Percentiles rank a stretch among this genome's conserved stretches.
These are phyloP conservation scores for Drosophila sucinea DNA, from an alignment of 1,140 invertebrate species.

Conservation along the genomic window DNA sequence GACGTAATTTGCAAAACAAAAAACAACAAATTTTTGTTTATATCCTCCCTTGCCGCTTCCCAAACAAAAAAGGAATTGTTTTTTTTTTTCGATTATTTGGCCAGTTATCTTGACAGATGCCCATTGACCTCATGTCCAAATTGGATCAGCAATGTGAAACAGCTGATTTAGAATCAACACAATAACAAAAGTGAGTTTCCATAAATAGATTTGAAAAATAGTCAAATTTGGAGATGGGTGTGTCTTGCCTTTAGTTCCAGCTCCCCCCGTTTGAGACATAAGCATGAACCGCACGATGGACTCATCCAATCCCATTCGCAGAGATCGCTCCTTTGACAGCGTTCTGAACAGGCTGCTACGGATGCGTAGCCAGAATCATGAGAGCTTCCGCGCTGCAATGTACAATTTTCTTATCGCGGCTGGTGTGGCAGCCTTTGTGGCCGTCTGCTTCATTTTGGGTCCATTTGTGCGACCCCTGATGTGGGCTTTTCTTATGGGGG, in stretches of 20 bases:
- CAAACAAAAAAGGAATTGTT: constrained; percentile 1
- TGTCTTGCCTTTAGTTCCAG: constrained; percentile 29
- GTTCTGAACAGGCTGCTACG: constrained; percentile 72
- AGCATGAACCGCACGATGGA: constrained; percentile 74
- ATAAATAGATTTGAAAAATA: constrained; percentile 20
- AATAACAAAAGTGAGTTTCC: constrained; percentile 13
- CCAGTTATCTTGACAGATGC: constrained; percentile 1
- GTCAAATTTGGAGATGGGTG: constrained; percentile 20
- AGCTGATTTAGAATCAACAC: constrained; percentile 9
- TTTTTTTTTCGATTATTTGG: constrained; percentile 24
- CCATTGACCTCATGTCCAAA: neutral
- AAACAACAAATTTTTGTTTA: constrained; percentile 66
- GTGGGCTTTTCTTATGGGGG: constrained; percentile 96
- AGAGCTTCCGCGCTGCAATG: constrained; percentile 90
- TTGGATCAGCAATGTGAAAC: constrained; percentile 22
- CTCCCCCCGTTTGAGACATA: neutral
- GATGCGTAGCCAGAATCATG: constrained; percentile 78
- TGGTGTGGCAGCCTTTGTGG: constrained; percentile 91
- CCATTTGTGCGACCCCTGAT: constrained; percentile 96
- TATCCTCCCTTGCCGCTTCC: constrained; percentile 29
- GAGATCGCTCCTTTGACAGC: constrained; percentile 81
- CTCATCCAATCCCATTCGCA: constrained; percentile 65
- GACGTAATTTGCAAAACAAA: constrained; percentile 57
- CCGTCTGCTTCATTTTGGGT: constrained; percentile 88
- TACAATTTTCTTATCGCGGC: constrained; percentile 92